These are phyloP conservation scores for Aix galericulata DNA, from an alignment of 2,113 vertebrate genomes.

Conservation along the genomic window DNA sequence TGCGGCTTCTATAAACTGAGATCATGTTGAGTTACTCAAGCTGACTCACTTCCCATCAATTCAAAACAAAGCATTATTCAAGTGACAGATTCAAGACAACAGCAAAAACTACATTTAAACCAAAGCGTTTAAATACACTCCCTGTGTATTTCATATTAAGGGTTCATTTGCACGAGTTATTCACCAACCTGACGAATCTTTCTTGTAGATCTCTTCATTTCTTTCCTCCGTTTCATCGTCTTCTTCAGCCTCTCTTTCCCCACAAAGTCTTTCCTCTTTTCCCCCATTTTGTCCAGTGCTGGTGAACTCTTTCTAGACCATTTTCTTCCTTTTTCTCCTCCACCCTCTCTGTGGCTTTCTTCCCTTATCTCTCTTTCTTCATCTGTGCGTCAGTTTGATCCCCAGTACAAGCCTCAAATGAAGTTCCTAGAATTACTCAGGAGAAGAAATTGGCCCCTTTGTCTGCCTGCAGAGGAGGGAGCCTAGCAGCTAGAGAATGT, in stretches of 20 bases:
- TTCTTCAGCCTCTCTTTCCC: conserved; percentile 53
- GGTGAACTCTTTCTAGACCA: conserved; percentile 16
- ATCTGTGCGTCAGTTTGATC: not conserved
- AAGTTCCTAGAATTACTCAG: conserved; percentile 19
- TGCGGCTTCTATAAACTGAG: not conserved
- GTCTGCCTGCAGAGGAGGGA: conserved; percentile 59
- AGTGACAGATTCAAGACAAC: not conserved
- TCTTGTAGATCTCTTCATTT: not conserved
- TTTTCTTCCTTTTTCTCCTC: not conserved
- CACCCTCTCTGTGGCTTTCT: not conserved
- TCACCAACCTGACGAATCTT: conserved; percentile 31
- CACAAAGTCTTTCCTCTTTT: conserved; percentile 42
- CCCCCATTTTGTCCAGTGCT: conserved; percentile 17
- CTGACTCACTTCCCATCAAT: conserved; percentile 5
- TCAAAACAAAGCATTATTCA: not conserved
- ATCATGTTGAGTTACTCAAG: not conserved
- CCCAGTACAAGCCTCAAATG: not conserved
- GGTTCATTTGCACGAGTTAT: not conserved
- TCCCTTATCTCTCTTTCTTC: not conserved
- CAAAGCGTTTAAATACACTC: not conserved
- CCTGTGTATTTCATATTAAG: not conserved
- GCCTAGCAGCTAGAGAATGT: conserved; percentile 50
- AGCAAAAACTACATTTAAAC: not conserved
- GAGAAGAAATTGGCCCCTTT: conserved; percentile 38
- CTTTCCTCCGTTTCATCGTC: conserved; percentile 17